Conservation (phyloP, 37 sponge, comb jelly and placozoan genomes). For the Agelas oroides region DNA sequence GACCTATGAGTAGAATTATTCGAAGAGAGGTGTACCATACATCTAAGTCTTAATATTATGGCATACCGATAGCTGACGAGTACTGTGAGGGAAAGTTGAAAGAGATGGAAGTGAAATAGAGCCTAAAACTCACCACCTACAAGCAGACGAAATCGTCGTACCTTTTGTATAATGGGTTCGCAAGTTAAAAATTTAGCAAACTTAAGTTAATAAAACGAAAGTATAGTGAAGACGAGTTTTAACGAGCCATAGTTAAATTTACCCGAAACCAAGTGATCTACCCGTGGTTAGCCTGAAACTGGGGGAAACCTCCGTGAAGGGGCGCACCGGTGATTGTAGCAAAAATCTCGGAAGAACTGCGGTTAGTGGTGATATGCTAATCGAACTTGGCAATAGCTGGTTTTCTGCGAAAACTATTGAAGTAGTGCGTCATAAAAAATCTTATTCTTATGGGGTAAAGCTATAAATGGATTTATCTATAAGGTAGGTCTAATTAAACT, state of each 20-base stretch:
- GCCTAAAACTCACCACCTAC: conserved; percentile 62
- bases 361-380: conserved; percentile 89
- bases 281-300: conserved; percentile 78
- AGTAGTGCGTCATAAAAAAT: conserved; percentile 68
- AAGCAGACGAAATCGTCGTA: conserved; percentile 82
- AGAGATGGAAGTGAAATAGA: conserved; percentile 80
- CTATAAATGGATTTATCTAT: conserved; percentile 61
- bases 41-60: conserved; percentile 69
- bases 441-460: conserved; percentile 67
- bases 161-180: conserved; percentile 92
- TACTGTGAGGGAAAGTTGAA: conserved; percentile 91
- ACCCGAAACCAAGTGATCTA: conserved; percentile 91
- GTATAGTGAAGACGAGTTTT: conserved; percentile 82
- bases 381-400: conserved; percentile 94
- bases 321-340: conserved; percentile 92
- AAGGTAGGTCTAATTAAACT: conserved; percentile 54
- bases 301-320: conserved; percentile 55
- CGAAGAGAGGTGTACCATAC: conserved; percentile 81
- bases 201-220: conserved; percentile 77
- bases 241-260: conserved; percentile 72
- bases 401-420: conserved; percentile 92
- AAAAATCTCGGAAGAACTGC: conserved; percentile 92
- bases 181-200: conserved; percentile 78
- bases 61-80: conserved; percentile 78
- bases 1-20: conserved; percentile 69